phyloP scores from a whole-genome alignment of 2,113 vertebrate genomes.

The Alethe diademata region DNA sequence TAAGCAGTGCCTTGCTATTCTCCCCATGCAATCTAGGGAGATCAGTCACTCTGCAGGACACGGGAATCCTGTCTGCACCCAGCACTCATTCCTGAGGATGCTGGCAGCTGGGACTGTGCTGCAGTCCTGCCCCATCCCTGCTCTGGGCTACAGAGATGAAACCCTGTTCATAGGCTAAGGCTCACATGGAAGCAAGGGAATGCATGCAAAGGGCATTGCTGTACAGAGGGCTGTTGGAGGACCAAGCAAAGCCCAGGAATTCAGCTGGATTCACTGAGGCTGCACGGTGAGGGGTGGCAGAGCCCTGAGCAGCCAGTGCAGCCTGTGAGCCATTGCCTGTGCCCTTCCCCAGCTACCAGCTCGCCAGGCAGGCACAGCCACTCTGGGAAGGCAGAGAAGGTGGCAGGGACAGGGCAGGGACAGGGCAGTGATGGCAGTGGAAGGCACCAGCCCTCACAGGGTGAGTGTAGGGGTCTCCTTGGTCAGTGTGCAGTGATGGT shows the following conservation, averaged over 20 bases:
- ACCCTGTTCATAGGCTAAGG: not conserved
- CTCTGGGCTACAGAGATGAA: not conserved
- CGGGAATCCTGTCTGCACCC: not conserved
- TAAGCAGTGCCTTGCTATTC: fast-evolving
- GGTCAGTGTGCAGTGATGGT: fast-evolving
- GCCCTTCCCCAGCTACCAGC: not conserved
- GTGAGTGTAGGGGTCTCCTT: fast-evolving
- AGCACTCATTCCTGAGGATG: not conserved
- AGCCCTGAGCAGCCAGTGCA: not conserved
- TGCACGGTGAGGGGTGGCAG: not conserved
- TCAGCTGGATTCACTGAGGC: not conserved
- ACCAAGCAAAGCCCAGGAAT: not conserved
- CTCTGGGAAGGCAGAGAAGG: not conserved
- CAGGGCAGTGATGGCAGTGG: fast-evolving
- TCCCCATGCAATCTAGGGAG: not conserved
- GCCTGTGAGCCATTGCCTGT: not conserved
- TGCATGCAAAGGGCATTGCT: not conserved
- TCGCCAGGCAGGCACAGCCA: not conserved
- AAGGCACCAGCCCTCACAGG: fast-evolving
- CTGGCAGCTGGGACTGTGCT: too few relatives aligned
- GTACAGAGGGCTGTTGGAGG: not conserved
- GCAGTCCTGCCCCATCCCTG: not conserved
- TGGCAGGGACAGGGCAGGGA: not conserved
- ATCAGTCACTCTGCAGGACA: not conserved
- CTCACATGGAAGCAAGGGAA: not conserved